Evolutionary conservation across 1,140 invertebrate species (phyloP), one percentile per base, ranked within the genome.

Genomic region (Ctenoplectra terminalis): DNA sequence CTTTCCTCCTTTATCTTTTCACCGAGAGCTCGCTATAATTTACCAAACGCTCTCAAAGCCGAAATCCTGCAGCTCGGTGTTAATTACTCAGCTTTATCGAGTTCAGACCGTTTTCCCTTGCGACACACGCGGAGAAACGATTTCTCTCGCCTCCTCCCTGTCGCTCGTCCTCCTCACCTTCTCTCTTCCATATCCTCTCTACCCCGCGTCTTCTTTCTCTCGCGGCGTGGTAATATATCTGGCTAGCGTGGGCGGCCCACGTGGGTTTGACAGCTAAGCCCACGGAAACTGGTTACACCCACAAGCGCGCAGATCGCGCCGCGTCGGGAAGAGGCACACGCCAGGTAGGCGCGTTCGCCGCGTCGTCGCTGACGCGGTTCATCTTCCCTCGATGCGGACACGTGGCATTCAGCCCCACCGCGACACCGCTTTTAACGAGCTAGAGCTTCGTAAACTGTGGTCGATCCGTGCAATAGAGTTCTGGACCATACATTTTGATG

Each of bases 201-300:
- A 26, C 48, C 54, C 76, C 79, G 48, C 77, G 70, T 88, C 84
- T 82, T 88, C 87, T 79, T 77, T 88, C 78, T 83, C 81, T 83
- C 56, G 76, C 82, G 69, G n/a, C 85, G 37, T 75, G 83, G 85
- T 74, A 87, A 87, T 87, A 87, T 87, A 81, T 92, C 88, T 88
- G 83, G 48, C 40, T 66, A 17, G 88, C 90, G 92, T 93, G 89
- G 92, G 93, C 91, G 91, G 89, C 83, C 92, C 93, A 93, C 93
- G 93, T 93, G 92, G 92, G 93, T 78, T 92, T 93, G 92, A 93
- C 92, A 93, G 92, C 89, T 92, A 90, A 90, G 87, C 92, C 90
- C 83, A 93, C 91, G 87, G 90, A 89, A 93, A 93, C 92, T 91
- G 92, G 92, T 93, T 92, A 93, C 92, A 92, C 92, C 92, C 87